phyloP scores from a whole-genome alignment of 2,888 invertebrate genomes.

The Latrodectus hesperus region DNA sequence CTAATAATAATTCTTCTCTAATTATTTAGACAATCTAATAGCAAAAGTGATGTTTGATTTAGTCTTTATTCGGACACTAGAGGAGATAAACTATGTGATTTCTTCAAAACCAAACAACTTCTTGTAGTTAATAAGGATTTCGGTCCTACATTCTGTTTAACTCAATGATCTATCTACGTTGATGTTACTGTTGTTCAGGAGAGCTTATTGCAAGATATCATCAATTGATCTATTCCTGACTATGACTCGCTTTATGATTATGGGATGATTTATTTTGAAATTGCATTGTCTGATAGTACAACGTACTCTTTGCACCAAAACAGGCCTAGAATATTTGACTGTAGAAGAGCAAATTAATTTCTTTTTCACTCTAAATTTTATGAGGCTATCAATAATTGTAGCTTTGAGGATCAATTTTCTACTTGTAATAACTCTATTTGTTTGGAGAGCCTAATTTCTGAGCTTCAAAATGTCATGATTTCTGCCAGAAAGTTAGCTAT shows the following conservation, averaged over 20 bases:
- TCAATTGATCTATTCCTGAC: too few relatives aligned
- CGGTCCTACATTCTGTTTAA: too few relatives aligned
- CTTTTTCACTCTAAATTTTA: neutral
- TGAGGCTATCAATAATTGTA: neutral
- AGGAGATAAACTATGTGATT: neutral
- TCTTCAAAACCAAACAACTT: neutral
- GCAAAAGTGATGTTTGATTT: slow-evolving; percentile 4
- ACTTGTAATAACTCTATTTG: neutral
- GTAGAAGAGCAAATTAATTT: neutral
- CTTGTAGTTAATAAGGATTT: too few relatives aligned
- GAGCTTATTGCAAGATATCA: too few relatives aligned
- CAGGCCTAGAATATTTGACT: neutral
- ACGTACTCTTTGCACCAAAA: too few relatives aligned
- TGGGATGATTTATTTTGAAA: too few relatives aligned
- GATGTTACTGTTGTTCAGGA: too few relatives aligned
- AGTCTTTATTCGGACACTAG: neutral
- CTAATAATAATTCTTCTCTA: neutral
- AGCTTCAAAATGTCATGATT: neutral
- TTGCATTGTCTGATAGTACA: neutral
- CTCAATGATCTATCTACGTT: too few relatives aligned
- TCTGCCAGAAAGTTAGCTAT: neutral
- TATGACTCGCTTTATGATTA: too few relatives aligned
- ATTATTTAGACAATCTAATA: neutral
- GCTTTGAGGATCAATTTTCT: neutral
- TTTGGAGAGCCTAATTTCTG: neutral